phyloP scores from a whole-genome alignment of 2,888 invertebrate genomes.

The Tromatobia lineatoria region DNA sequence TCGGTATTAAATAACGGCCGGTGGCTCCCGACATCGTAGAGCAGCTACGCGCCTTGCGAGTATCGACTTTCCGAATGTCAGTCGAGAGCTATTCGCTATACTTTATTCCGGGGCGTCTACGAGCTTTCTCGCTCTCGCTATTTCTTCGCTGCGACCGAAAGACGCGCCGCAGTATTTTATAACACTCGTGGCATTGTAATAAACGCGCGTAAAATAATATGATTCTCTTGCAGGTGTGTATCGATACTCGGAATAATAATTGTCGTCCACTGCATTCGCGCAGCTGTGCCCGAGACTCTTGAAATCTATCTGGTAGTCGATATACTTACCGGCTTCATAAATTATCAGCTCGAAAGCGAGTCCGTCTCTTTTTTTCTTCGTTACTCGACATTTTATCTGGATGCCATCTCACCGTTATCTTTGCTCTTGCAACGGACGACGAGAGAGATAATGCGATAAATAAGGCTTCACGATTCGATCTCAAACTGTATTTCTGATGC shows the following conservation, averaged over 20 bases:
- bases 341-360: not conserved
- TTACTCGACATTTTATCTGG: slow-evolving; percentile 21
- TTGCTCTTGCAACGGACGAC: slow-evolving; percentile 43
- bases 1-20: slow-evolving; percentile 65
- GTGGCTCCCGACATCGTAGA: slow-evolving; percentile 43
- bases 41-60: slow-evolving; percentile 55
- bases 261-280: slow-evolving; percentile 20
- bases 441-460: slow-evolving; percentile 51
- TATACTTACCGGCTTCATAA: slow-evolving; percentile 7
- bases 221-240: slow-evolving; percentile 35
- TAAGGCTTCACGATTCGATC: slow-evolving; percentile 18
- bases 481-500: slow-evolving; percentile 13
- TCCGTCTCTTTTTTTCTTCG: not conserved
- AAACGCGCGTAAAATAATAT: slow-evolving; percentile 44
- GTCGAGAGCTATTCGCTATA: slow-evolving; percentile 33
- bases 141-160: not conserved
- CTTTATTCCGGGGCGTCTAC: slow-evolving; percentile 38
- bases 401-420: slow-evolving; percentile 44
- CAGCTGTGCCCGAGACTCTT: slow-evolving; percentile 16
- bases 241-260: slow-evolving; percentile 36
- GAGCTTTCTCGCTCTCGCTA: slow-evolving; percentile 28
- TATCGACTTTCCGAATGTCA: slow-evolving; percentile 64
- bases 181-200: slow-evolving; percentile 29
- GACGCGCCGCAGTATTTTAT: not conserved
- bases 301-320: slow-evolving; percentile 8